Conservation (phyloP, 2,113 vertebrate species). For the Myiopsitta monachus region DNA sequence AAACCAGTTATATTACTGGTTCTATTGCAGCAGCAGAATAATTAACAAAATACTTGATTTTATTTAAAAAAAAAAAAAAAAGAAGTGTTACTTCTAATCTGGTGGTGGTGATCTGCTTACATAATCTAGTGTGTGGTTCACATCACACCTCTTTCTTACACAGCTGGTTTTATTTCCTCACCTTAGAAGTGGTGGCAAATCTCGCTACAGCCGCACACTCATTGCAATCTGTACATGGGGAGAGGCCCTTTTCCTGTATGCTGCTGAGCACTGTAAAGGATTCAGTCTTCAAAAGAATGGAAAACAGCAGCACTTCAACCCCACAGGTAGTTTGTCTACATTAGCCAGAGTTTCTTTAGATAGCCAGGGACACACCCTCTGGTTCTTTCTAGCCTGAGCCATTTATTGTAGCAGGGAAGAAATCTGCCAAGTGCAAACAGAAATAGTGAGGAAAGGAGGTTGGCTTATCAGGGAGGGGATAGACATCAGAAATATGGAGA, state of each 20-base stretch:
- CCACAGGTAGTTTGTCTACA: fast-evolving
- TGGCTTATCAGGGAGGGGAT: background rate
- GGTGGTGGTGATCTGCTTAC: background rate
- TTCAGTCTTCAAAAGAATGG: background rate
- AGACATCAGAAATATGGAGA: background rate
- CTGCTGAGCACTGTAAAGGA: background rate
- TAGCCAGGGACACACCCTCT: fast-evolving
- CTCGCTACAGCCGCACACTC: background rate
- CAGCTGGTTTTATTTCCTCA: background rate
- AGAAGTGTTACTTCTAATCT: background rate
- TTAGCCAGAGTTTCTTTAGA: background rate
- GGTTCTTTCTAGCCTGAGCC: background rate
- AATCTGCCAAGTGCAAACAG: background rate
- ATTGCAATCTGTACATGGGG: background rate
- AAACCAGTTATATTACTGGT: background rate
- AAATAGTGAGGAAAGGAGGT: background rate
- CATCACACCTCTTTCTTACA: background rate
- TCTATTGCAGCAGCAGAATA: background rate
- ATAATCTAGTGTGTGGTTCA: background rate
- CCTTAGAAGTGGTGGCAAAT: background rate
- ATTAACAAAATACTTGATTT: background rate
- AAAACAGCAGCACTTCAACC: background rate
- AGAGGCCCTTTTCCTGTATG: background rate
- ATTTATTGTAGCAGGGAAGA: background rate
- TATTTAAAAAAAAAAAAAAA: background rate